Evolutionary conservation across 2,888 invertebrate genomes (phyloP), one percentile per base, ranked within the genome.

Genomic region (Cosmia pyralina): DNA sequence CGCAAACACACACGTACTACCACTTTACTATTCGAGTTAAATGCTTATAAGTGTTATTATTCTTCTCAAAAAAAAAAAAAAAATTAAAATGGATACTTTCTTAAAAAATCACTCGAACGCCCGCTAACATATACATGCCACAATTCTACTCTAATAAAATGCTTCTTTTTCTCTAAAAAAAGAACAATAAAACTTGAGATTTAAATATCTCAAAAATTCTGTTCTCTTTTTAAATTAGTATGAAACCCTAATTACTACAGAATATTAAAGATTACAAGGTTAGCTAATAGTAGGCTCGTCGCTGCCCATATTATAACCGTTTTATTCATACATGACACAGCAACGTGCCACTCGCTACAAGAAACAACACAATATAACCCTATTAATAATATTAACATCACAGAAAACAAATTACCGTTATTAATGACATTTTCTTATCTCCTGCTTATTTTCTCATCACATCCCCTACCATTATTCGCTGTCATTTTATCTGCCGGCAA

Each of bases 401-500:
- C 52, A 59, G 59, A 73, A 67, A 60, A 77, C 55, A 80, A 68
- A 80, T 77, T 73, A 69, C 55, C 13, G 38, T 77, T 81, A 81
- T 81, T 77, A 81, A 81, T 77, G 64, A 69, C 17, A 74, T 59
- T 74, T 53, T 74, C 67, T 74, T 74, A 81, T 81, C 64, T 73
- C 15, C 15, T 73, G 60, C 68, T 80, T 74, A 73, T 77, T 81
- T 77, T 55, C 60, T 81, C 69, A 69, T 72, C 69, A 68, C 68
- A 80, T 77, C 64, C 57, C 5, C 48, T 4, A 60, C 50, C 70
- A 80, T 77, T 81, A 68, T 81, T 81, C 70, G 44, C 28, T 62
- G 74, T 81, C 81, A 73, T 70, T 81, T 77, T 70, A 34, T 73
- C 73, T 62, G 67, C 64, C 17, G 15, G 44, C 41, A 70, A 58